These are phyloP conservation scores for Samia ricini DNA, from an alignment of 1,140 invertebrate genomes.

Conservation along the genomic window DNA sequence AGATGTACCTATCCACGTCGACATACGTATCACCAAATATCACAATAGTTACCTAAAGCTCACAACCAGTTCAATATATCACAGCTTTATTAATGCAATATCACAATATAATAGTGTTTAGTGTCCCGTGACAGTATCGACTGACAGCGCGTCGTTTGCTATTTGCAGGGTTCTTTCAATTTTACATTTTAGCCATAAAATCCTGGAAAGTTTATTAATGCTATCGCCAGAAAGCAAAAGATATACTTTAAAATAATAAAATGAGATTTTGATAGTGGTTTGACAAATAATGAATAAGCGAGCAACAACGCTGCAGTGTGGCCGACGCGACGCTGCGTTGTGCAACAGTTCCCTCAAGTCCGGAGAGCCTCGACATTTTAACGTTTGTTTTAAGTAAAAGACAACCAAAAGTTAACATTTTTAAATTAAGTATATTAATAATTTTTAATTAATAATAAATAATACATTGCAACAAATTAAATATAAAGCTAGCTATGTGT, in stretches of 20 bases:
- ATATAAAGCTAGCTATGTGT: conserved; percentile 76
- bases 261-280: too few species aligned
- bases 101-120: conserved; percentile 65
- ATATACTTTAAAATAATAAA: too few species aligned
- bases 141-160: conserved; percentile 31
- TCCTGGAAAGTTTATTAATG: not conserved
- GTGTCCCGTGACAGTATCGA: conserved; percentile 46
- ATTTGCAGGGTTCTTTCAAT: conserved; percentile 29
- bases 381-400: conserved; percentile 71
- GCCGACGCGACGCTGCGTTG: conserved; percentile 42
- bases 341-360: conserved; percentile 58
- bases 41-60: conserved; percentile 74
- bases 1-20: conserved; percentile 25
- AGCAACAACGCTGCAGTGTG: too few species aligned
- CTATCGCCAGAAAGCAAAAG: not conserved
- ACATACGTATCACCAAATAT: conserved; percentile 66
- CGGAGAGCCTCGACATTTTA: conserved; percentile 65
- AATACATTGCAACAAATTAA: conserved; percentile 76
- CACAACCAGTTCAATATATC: conserved; percentile 68
- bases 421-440: conserved; percentile 76
- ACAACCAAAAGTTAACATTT: conserved; percentile 78
- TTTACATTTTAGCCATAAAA: not conserved
- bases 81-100: conserved; percentile 73
- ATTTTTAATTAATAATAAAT: conserved; percentile 65
- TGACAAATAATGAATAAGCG: too few species aligned